phyloP scores from a whole-genome alignment of 1,140 invertebrate species.

The Polyergus mexicanus region DNA sequence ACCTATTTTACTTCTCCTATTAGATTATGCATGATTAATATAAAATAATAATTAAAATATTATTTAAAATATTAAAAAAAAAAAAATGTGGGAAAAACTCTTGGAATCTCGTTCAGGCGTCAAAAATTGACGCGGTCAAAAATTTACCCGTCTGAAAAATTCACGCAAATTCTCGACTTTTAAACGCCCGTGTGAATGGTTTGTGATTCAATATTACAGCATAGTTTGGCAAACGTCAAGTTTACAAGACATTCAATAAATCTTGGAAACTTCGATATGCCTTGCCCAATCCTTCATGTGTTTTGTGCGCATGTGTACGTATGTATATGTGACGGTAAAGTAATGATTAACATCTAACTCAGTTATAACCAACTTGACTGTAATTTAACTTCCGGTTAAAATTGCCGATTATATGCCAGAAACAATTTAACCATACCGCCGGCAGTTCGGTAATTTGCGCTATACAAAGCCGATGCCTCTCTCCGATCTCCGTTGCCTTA shows the following conservation, averaged over 20 bases:
- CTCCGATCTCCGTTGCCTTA: neutral
- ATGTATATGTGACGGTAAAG: neutral
- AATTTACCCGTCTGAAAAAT: slow-evolving; percentile 14
- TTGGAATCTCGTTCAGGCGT: slow-evolving; percentile 24
- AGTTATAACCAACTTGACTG: too few species aligned
- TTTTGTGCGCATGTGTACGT: too few species aligned
- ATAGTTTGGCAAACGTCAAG: neutral
- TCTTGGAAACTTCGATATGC: neutral
- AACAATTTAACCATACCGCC: slow-evolving; percentile 1
- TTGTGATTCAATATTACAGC: neutral
- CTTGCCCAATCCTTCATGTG: neutral
- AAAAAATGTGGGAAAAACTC: slow-evolving; percentile 25
- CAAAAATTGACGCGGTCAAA: slow-evolving; percentile 21
- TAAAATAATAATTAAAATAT: too few species aligned
- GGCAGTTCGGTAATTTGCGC: neutral
- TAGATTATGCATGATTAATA: too few species aligned
- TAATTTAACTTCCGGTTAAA: slow-evolving; percentile 18
- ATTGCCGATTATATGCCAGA: neutral
- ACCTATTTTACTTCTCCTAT: too few species aligned
- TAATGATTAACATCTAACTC: neutral
- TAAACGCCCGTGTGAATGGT: neutral
- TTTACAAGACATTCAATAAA: neutral
- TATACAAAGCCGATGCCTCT: slow-evolving; percentile 12
- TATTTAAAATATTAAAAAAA: too few species aligned
- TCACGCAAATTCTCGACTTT: neutral